A percentile compares a stretch with the other conserved stretches of the same genome.
phyloP scores from a whole-genome alignment of 2,113 vertebrate species.

The Dissostichus mawsoni region DNA sequence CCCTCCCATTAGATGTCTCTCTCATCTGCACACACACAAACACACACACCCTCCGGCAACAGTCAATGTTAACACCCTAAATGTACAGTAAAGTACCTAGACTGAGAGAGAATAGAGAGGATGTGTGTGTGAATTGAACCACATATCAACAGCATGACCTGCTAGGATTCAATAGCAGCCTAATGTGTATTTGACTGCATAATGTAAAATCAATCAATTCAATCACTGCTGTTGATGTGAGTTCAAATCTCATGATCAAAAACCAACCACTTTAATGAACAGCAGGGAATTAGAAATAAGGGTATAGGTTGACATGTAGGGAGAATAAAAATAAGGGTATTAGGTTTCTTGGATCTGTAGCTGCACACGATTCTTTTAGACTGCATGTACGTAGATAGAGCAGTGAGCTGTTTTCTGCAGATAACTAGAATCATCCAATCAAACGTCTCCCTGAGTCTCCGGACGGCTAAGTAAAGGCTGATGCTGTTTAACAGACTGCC shows the following conservation, averaged over 20 bases:
- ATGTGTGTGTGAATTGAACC: neutral
- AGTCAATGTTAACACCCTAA: neutral
- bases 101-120: neutral
- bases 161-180: neutral
- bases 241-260: conserved; percentile 5
- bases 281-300: neutral
- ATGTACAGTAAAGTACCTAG: conserved; percentile 33
- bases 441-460: conserved; percentile 46
- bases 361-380: neutral
- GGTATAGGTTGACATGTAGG: neutral
- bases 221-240: neutral
- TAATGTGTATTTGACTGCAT: neutral
- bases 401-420: conserved; percentile 25
- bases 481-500: conserved; percentile 21
- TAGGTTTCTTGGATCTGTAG: neutral
- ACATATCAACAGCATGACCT: neutral
- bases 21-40: conserved; percentile 9
- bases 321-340: neutral
- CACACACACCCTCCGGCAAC: neutral
- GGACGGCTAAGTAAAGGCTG: conserved; percentile 29
- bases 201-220: neutral
- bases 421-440: conserved; percentile 45
- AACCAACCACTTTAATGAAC: neutral
- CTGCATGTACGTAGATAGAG: neutral
- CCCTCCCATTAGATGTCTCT: conserved; percentile 15